Base-by-base conservation (phyloP, 2,888 invertebrate genomes). In the Eremobia ochroleuca region DNA sequence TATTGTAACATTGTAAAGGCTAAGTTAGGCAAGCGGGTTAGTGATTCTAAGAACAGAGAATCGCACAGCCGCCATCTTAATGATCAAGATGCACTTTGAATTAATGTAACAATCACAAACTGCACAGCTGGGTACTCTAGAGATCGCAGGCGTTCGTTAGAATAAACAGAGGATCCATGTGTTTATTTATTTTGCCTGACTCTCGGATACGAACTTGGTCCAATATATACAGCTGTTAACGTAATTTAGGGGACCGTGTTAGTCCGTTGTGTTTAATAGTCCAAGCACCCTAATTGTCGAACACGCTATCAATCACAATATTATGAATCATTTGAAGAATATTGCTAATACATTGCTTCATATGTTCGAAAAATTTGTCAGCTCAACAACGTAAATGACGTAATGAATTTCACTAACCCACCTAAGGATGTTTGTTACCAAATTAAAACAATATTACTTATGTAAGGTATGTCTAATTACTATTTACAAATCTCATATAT, bases 31-130 rank as follows among this genome's bases (percentile, higher is more conserved):
- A 21, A 76, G 28, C 0, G 8, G 4, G 15, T 59, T 59, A n/a
- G 40, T 31, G 31, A 68, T 78, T 61, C 40, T 43, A 70, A 52
- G 40, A 74, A 40, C 40, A 43, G n/a, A 67, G 18, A 67, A 31
- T 46, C 28, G 8, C 4, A 28, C 21, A 61, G 76, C 46, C 37
- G 25, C 43, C 5, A 28, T 25, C 46, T 65, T 34, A 64, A 64
- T 55, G n/a, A 72, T 59, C 40, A 28, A 66, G 58, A 73, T 73
- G 73, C 73, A 80, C 65, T 59, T 65, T 43, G 46, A 72, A n/a
- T 64, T 40, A 21, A 58, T 49, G n/a, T 34, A 28, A 79, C 73
- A 73, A 79, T 59, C 73, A 80, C 80, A 80, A 80, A 46, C 43
- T 43, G 34, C 34, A 37, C 58, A 80, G 25, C 59, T 52, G 52